These are phyloP conservation scores for Drosophila paulistorum DNA, from an alignment of 1,140 invertebrate genomes.

Conservation along the genomic window DNA sequence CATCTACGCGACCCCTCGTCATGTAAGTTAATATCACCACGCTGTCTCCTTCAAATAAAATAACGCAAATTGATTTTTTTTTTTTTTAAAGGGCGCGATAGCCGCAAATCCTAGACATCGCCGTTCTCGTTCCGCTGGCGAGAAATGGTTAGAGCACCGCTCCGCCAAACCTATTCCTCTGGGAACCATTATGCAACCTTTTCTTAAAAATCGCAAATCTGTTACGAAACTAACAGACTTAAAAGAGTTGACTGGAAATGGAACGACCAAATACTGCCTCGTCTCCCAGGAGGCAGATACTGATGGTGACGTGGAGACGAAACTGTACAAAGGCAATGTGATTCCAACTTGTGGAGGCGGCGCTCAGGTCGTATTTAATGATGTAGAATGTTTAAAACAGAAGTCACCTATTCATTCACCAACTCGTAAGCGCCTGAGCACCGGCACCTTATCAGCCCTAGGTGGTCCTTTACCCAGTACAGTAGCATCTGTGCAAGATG, in stretches of 20 bases:
- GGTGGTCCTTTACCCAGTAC: conserved; percentile 53
- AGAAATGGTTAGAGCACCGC: conserved; percentile 95
- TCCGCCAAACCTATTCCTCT: conserved; percentile 88
- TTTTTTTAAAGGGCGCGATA: conserved; percentile 83
- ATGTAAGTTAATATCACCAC: conserved; percentile 37
- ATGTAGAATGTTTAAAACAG: conserved; percentile 96
- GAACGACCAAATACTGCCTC: conserved; percentile 94
- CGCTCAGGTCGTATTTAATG: conserved; percentile 97
- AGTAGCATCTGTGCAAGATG: conserved; percentile 61
- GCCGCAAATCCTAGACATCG: conserved; percentile 90
- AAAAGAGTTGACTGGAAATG: conserved; percentile 89
- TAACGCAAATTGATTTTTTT: conserved; percentile 6
- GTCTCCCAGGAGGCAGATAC: conserved; percentile 95
- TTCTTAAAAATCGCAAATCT: conserved; percentile 91
- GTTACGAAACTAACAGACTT: conserved; percentile 90
- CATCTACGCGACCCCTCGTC: conserved; percentile 67
- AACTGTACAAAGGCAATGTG: conserved; percentile 96
- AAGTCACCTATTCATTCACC: conserved; percentile 87
- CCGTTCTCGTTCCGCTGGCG: conserved; percentile 90
- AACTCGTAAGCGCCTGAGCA: conserved; percentile 74
- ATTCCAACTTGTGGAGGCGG: conserved; percentile 96
- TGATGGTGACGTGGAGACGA: conserved; percentile 96
- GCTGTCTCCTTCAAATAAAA: not conserved
- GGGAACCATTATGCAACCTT: conserved; percentile 95
- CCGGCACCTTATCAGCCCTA: conserved; percentile 62